Evolutionary conservation across 2,797 vertebrate genomes (phyloP), one percentile per base, ranked within the genome.

Genomic region (Coluber constrictor): DNA sequence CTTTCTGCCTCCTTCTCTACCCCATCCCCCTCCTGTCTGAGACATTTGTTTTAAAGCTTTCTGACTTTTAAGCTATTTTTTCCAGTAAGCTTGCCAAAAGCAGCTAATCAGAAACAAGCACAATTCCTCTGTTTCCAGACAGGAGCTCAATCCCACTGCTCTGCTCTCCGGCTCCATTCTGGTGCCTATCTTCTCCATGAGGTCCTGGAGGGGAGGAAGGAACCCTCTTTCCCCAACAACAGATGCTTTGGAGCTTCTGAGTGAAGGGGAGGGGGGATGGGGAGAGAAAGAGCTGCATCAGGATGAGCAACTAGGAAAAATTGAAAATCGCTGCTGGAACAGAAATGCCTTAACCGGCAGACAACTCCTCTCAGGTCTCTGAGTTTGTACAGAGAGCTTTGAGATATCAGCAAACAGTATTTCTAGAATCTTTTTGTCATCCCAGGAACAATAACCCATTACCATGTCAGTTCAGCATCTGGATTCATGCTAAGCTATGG

Each of bases 61-160:
- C 79, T 92, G 90, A 95, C 83, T 93, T 95, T 95, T 92, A 93
- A 96, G 96, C 94, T 47, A 94, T 94, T 96, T 97, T 97, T 97
- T 97, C 96, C 96, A 96, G 90, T 93, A 91, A 86, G 90, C 55
- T 93, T 96, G 96, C 96, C 96, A 97, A 96, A 95, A 95, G 95
- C 94, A 47, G 54, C 95, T 96, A 96, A 96, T 96, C 96, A 96
- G 96, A 96, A 96, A 90, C 96, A 97, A 96, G 95, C 95, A 92
- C 89, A 47, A 87, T 92, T 23, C 89, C 70, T 94, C 79, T 79
- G 93, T 79, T 90, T 92, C 5, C 94, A 59, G 95, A 95, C 88
- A 23, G 37, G 93, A 29, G 95, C 94, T 94, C 95, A 95, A 55
- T 43, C 90, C 87, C 25, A 43, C 3, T 16, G 32, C 23, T 91